A percentile compares a stretch with the other conserved stretches of the same genome.
Conservation (phyloP, 2,113 vertebrate species). For the Megaceryle maxima region DNA sequence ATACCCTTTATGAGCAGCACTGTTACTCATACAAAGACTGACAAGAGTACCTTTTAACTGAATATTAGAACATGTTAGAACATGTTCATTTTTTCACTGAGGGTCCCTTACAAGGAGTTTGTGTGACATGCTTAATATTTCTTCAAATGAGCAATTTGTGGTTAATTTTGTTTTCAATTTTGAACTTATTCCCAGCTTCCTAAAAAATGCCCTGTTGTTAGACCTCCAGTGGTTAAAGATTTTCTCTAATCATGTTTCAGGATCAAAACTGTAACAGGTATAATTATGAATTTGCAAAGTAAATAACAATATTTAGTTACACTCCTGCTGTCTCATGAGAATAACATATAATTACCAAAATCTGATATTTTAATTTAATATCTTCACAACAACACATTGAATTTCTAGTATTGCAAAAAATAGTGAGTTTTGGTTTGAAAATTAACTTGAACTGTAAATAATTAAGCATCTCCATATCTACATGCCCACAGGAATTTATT, state of each 20-base stretch:
- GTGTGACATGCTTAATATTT: background rate
- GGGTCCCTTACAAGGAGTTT: background rate
- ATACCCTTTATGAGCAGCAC: background rate
- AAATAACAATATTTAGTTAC: constrained; percentile 45
- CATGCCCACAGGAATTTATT: background rate
- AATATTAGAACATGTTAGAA: background rate
- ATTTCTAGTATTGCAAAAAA: constrained; percentile 3
- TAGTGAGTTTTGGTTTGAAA: constrained; percentile 14
- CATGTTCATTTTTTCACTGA: background rate
- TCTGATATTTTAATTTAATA: constrained; percentile 22
- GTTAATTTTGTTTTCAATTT: background rate
- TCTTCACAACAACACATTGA: background rate
- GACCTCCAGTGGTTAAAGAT: background rate
- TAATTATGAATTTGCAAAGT: constrained; percentile 17
- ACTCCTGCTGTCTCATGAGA: background rate
- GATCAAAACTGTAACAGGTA: background rate
- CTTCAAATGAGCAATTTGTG: background rate
- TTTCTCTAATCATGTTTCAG: background rate
- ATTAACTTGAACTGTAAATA: constrained; percentile 39
- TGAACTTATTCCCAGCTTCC: background rate
- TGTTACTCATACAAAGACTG: background rate
- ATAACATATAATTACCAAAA: constrained; percentile 34
- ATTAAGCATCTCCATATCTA: constrained; percentile 4
- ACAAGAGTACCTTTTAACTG: background rate
- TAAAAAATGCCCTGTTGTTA: background rate